Evolutionary conservation across 2,888 invertebrate genomes (phyloP).

Genomic region (Amphiduros pacificus): DNA sequence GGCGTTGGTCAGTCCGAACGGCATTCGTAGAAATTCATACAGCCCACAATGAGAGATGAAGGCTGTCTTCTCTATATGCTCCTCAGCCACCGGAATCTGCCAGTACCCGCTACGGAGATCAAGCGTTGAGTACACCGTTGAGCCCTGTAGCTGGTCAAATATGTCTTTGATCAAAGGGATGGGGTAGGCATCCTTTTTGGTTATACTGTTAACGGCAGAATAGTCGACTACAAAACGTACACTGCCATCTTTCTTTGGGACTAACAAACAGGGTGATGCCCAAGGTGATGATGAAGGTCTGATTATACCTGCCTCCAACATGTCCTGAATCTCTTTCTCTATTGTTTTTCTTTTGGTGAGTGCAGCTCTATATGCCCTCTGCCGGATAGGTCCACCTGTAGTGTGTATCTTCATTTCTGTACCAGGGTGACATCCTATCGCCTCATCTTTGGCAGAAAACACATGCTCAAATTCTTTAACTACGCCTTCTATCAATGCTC

Average conservation of each 20-base stretch:
- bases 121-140: constrained; percentile 15
- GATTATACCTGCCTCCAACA: constrained; percentile 7
- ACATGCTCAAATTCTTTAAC: neutral
- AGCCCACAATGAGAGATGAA: constrained; percentile 17
- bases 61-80: constrained; percentile 20
- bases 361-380: neutral
- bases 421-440: neutral
- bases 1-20: constrained; percentile 26
- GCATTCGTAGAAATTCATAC: constrained; percentile 22
- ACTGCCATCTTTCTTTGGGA: constrained; percentile 5
- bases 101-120: constrained; percentile 24
- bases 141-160: constrained; percentile 23
- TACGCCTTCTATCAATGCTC: no score
- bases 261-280: constrained; percentile 9
- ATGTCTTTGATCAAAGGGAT: no score
- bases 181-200: constrained; percentile 19
- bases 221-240: constrained; percentile 26
- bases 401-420: neutral
- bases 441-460: neutral
- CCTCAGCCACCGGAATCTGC: constrained; percentile 18
- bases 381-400: neutral
- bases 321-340: neutral
- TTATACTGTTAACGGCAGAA: constrained; percentile 15
- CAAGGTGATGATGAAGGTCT: constrained; percentile 3
- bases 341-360: neutral